These are phyloP conservation scores for Nematolebias whitei DNA, from an alignment of 2,113 vertebrate genomes.

Conservation along the genomic window DNA sequence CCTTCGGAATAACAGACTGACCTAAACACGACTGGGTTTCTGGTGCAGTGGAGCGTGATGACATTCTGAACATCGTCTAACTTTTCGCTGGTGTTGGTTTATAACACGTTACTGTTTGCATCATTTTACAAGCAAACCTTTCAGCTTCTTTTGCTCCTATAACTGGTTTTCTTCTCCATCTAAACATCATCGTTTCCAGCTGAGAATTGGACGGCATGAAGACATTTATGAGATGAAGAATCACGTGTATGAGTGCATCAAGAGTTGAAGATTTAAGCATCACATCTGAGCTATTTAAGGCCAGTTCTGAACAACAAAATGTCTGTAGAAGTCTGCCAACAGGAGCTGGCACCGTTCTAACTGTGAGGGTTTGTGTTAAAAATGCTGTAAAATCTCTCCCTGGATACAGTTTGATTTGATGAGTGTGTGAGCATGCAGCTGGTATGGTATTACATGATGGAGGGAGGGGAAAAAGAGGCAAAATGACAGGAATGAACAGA, in stretches of 20 bases:
- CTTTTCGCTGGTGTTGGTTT: slow-evolving; percentile 5
- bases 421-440: too few relatives aligned
- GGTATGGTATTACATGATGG: too few relatives aligned
- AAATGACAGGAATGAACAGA: too few relatives aligned
- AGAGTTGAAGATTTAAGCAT: slow-evolving; percentile 14
- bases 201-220: slow-evolving; percentile 4
- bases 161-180: not conserved
- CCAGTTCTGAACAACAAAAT: slow-evolving; percentile 39
- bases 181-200: not conserved
- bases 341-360: slow-evolving; percentile 29
- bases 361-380: slow-evolving; percentile 24
- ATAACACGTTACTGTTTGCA: slow-evolving; percentile 3
- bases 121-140: not conserved
- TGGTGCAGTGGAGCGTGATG: slow-evolving; percentile 20
- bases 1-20: slow-evolving; percentile 8
- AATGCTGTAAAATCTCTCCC: slow-evolving; percentile 28
- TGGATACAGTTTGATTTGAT: not conserved
- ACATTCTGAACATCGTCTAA: not conserved
- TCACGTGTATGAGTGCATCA: not conserved
- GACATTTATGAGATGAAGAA: not conserved
- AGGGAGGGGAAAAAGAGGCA: too few relatives aligned
- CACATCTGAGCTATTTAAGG: slow-evolving; percentile 47
- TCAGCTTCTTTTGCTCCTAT: slow-evolving; percentile 18
- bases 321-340: slow-evolving; percentile 46
- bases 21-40: slow-evolving; percentile 7